Evolutionary conservation across 2,797 vertebrate species (phyloP), one percentile per base, ranked within the genome.

Genomic region (Sebastes steindachneri): DNA sequence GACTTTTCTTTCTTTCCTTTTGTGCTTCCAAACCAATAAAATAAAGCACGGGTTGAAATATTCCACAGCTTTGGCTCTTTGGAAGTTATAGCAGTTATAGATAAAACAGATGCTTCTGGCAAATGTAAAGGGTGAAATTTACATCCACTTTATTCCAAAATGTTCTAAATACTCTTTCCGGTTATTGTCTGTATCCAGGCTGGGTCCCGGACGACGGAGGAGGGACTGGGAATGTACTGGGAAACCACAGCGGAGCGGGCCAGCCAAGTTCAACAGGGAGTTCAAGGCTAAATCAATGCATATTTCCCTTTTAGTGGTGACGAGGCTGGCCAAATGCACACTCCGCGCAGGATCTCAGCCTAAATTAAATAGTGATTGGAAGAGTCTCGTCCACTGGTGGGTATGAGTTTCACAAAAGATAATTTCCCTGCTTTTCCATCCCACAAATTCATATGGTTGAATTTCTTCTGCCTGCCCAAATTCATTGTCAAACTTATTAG

Each of bases 31-130:
- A 92, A 90, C 82, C 88, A 90, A 93, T 94, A 88, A 95, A 94
- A 92, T 90, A 93, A 95, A 93, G 89, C 84, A 87, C 10, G 79
- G 78, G 77, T 84, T 94, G 88, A 95, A 92, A 93, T 92, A 93
- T 91, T 92, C 90, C 93, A 94, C 86, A 89, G 85, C 81, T 93
- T 88, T 90, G 89, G 77, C 89, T 89, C 73, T 88, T 74, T 82
- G 86, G 87, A 90, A 62, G 66, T 76, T 66, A 19, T 19, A 66
- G 82, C 79, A 87, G 88, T 93, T 92, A 95, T 95, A 88, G 93
- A 95, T 95, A 95, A 95, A 96, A 94, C 94, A 95, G 94, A 96
- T 94, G 93, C 89, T 89, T 92, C 90, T 92, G 89, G 92, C 87
- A 88, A 90, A 92, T 88, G 87, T 89, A 92, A 88, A 88, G 88